A percentile compares a stretch with the other conserved stretches of the same genome.
Evolutionary conservation across 30 jellyfish, hydroid and myxozoan genomes (phyloP).

Genomic region (Hydractinia echinata): DNA sequence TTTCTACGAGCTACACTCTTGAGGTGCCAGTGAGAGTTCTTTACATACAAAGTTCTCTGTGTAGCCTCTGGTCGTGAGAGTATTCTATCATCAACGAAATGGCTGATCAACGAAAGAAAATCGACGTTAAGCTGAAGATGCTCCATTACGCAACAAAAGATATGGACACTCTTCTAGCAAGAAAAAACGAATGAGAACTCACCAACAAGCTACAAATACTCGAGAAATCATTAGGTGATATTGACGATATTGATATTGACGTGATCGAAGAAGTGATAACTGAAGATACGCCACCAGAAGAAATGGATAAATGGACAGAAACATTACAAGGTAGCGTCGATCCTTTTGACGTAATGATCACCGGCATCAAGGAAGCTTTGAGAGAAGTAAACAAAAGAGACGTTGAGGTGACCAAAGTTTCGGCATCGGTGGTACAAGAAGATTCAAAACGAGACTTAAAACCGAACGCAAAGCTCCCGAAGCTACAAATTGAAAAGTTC

Average conservation of each 20-base stretch:
- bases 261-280: not conserved
- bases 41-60: not conserved
- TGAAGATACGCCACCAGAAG: conserved; percentile 2
- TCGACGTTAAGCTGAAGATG: conserved; percentile 12
- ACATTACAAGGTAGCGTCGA: not conserved
- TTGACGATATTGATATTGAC: too few species aligned
- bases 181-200: not conserved
- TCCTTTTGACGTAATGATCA: conserved; percentile 19
- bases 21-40: conserved; percentile 1
- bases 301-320: not conserved
- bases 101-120: not conserved
- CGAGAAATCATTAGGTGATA: not conserved
- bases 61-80: conserved; percentile 14
- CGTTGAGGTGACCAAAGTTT: not conserved
- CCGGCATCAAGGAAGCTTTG: conserved; percentile 15
- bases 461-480: not conserved
- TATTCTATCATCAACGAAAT: conserved; percentile 5
- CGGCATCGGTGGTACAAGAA: conserved; percentile 7
- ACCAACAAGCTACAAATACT: not conserved
- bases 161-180: not conserved
- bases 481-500: conserved; percentile 5
- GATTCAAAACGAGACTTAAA: not conserved
- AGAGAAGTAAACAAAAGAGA: not conserved
- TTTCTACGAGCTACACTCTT: not conserved
- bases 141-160: conserved; percentile 11